These are phyloP conservation scores for Musca vetustissima DNA, from an alignment of 1,140 invertebrate species.

Conservation along the genomic window DNA sequence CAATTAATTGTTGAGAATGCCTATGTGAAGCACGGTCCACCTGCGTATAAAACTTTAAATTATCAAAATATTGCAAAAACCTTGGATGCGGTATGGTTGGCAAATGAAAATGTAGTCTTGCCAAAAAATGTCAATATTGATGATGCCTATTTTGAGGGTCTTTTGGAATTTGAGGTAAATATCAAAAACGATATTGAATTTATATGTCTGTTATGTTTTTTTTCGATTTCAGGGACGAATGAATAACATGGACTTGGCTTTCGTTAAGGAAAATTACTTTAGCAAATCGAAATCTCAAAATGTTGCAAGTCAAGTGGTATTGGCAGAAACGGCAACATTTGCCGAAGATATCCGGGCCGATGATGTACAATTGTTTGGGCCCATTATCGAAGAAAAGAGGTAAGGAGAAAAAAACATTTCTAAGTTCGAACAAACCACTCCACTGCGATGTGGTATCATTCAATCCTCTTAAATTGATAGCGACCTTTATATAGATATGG, in stretches of 20 bases:
- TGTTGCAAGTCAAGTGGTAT: slow-evolving; percentile 20
- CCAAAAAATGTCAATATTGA: slow-evolving; percentile 28
- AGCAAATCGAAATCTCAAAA: slow-evolving; percentile 33
- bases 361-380: slow-evolving; percentile 34
- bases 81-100: slow-evolving; percentile 43
- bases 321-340: slow-evolving; percentile 36
- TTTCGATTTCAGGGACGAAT: slow-evolving; percentile 37
- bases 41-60: slow-evolving; percentile 38
- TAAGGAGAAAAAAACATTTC: too few species aligned
- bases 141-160: slow-evolving; percentile 36
- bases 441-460: too few species aligned
- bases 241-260: slow-evolving; percentile 39
- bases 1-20: slow-evolving; percentile 40
- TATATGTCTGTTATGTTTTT: neutral
- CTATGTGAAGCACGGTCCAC: slow-evolving; percentile 27
- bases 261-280: slow-evolving; percentile 42
- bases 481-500: too few species aligned
- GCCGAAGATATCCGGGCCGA: slow-evolving; percentile 30
- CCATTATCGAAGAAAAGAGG: slow-evolving; percentile 38
- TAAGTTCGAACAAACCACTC: too few species aligned
- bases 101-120: slow-evolving; percentile 42
- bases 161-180: slow-evolving; percentile 44
- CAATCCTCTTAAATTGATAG: too few species aligned
- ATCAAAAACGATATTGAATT: neutral
- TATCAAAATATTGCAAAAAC: slow-evolving; percentile 32